Conservation (phyloP, 1,140 invertebrate genomes). For the Chrysomallon squamiferum region DNA sequence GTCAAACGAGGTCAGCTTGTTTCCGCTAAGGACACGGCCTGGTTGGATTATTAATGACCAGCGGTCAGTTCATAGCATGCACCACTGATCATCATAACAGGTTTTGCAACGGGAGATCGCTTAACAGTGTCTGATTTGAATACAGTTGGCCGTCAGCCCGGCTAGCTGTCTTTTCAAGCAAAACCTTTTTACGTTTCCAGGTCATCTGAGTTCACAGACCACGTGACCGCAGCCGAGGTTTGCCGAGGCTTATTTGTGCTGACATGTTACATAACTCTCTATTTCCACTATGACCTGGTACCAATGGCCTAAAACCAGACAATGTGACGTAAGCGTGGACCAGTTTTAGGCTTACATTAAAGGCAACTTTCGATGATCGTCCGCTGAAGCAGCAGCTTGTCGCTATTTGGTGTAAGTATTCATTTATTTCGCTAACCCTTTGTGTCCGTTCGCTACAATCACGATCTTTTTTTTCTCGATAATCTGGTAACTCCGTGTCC, state of each 20-base stretch:
- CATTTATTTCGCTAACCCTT: background rate
- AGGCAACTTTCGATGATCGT: background rate
- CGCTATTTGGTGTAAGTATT: background rate
- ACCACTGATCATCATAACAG: no score
- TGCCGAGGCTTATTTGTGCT: slow-evolving; percentile 5
- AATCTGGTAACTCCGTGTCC: no score
- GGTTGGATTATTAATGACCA: no score
- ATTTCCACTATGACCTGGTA: slow-evolving; percentile 3
- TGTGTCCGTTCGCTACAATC: slow-evolving; percentile 1
- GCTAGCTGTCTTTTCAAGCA: background rate
- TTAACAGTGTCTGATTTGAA: slow-evolving; percentile 1
- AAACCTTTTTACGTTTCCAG: background rate
- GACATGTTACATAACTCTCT: slow-evolving; percentile 8
- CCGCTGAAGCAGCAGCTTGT: background rate
- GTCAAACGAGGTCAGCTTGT: no score
- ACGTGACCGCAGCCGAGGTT: background rate
- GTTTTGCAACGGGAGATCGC: background rate
- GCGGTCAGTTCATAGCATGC: no score
- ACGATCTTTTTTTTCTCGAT: background rate
- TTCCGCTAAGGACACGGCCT: no score
- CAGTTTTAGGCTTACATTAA: background rate
- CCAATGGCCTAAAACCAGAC: background rate
- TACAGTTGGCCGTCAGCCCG: background rate
- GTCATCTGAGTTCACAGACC: slow-evolving; percentile 7
- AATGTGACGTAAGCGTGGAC: slow-evolving; percentile 1